Evolutionary conservation across 2,113 vertebrate genomes (phyloP).

Genomic region (Cyanoliseus patagonus): DNA sequence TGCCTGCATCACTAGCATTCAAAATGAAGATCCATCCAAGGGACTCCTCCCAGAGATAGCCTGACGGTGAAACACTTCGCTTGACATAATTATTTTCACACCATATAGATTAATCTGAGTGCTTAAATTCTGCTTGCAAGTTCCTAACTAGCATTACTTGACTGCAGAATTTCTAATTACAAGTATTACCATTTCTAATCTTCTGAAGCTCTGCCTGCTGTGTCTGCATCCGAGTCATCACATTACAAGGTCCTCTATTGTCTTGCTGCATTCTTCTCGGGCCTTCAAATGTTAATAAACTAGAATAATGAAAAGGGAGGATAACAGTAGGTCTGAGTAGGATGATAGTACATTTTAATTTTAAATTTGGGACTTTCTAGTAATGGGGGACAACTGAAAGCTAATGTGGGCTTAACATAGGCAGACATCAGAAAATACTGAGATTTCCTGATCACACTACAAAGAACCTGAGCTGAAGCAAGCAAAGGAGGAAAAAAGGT

Average conservation of each 20-base stretch:
- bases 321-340: not conserved
- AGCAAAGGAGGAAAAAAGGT: not conserved
- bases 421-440: not conserved
- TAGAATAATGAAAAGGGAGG: not conserved
- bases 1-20: not conserved
- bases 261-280: not conserved
- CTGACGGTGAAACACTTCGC: not conserved
- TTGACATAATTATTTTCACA: conserved; percentile 20
- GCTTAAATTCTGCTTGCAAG: not conserved
- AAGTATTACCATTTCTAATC: conserved; percentile 7
- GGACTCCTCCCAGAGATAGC: not conserved
- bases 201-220: conserved; percentile 15
- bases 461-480: not conserved
- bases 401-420: not conserved
- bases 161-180: conserved; percentile 7
- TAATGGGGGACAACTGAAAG: not conserved
- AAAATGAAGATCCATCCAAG: not conserved
- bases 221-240: not conserved
- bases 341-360: not conserved
- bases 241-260: not conserved
- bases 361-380: not conserved
- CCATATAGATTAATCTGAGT: conserved; percentile 20
- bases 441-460: not conserved
- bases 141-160: not conserved
- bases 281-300: not conserved